These are phyloP conservation scores for Napeogenes inachia DNA, from an alignment of 2,888 invertebrate species.

Conservation along the genomic window DNA sequence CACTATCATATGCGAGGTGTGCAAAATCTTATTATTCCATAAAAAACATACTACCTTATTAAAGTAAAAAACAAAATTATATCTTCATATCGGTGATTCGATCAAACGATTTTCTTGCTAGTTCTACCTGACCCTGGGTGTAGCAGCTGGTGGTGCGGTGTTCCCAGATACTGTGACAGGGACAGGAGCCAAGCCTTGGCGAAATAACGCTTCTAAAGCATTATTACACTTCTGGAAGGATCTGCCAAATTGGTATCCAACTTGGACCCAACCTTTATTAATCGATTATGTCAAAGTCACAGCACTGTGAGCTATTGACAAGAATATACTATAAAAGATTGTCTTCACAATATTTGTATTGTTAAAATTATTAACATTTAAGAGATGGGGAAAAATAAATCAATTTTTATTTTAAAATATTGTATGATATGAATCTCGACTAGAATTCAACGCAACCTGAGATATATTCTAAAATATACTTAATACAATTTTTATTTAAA, in stretches of 20 bases:
- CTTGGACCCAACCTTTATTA: slow-evolving; percentile 75
- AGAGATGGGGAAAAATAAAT: too few relatives aligned
- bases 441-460: background rate
- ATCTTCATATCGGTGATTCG: background rate
- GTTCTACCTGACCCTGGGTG: slow-evolving; percentile 82
- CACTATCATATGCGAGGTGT: too few relatives aligned
- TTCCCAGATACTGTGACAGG: slow-evolving; percentile 76
- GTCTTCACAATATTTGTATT: too few relatives aligned
- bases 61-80: background rate
- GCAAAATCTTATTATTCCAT: too few relatives aligned
- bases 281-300: slow-evolving; percentile 79
- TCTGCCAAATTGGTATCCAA: slow-evolving; percentile 73
- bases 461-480: background rate
- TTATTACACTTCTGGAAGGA: slow-evolving; percentile 79
- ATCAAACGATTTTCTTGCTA: slow-evolving; percentile 42
- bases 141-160: slow-evolving; percentile 82
- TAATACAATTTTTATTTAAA: too few relatives aligned
- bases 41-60: too few relatives aligned
- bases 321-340: background rate
- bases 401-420: background rate
- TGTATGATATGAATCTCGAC: background rate
- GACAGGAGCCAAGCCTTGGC: slow-evolving; percentile 79
- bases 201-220: slow-evolving; percentile 73
- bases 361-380: too few relatives aligned
- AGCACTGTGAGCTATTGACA: background rate